Conservation (phyloP, 2,888 invertebrate species). For the Eupsilia transversa region DNA sequence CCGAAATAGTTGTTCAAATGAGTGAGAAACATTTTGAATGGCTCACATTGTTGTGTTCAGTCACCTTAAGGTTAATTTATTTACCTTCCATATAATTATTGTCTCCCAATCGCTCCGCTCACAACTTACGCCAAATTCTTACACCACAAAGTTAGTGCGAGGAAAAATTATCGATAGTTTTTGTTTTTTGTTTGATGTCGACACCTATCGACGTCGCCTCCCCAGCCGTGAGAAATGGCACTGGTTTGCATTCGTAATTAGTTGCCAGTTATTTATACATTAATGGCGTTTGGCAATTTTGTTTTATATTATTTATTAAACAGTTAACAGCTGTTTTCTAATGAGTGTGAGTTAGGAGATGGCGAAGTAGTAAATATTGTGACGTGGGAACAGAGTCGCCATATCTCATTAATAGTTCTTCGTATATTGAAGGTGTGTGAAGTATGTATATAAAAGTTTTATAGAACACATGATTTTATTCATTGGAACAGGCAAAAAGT, state of each 20-base stretch:
- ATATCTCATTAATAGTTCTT: background rate
- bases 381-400: background rate
- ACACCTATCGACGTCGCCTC: conserved; percentile 70
- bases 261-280: conserved; percentile 61
- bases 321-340: conserved; percentile 34
- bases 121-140: conserved; percentile 39
- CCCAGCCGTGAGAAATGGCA: conserved; percentile 62
- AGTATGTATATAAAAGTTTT: background rate
- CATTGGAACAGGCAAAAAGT: conserved; percentile 18
- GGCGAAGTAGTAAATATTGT: conserved; percentile 38
- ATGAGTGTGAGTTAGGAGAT: conserved; percentile 24
- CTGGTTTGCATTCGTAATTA: conserved; percentile 63
- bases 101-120: conserved; percentile 27
- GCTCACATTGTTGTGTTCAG: background rate
- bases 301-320: conserved; percentile 55
- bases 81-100: background rate
- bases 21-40: too few relatives aligned
- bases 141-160: conserved; percentile 63
- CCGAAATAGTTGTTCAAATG: background rate
- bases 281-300: conserved; percentile 60
- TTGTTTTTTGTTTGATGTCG: conserved; percentile 66
- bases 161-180: conserved; percentile 71
- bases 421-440: background rate
- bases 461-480: conserved; percentile 11
- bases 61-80: background rate